Base-by-base conservation (phyloP, 2,113 vertebrate species). In the Tetraodon nigroviridis region DNA sequence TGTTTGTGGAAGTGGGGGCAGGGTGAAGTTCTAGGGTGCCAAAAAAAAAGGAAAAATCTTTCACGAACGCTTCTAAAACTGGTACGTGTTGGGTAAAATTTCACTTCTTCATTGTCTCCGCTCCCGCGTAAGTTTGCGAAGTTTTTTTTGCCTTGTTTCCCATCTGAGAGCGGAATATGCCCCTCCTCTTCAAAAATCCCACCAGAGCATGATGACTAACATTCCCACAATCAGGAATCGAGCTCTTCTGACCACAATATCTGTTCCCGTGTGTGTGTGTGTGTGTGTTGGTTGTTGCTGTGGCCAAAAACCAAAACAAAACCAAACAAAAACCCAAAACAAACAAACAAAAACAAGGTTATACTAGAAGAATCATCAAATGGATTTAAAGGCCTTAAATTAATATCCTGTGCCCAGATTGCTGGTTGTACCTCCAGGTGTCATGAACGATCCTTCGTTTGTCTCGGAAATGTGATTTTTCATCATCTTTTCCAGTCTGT, bases 121-220 rank as follows among this genome's bases (percentile, higher is more conserved):
- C 61, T 44, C 66, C 76, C 67, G 78, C 53, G 18, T 67, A 82
- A 87, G 73, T 87, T 87, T 64, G 73, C 71, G 62, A 88, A 89
- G 75, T 85, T 81, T 66, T 60, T 48, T 47, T 62, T 51, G 24
- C 46, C 17, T 51, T 13, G 61, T 84, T 84, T 82, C 80, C 67
- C 67, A 81, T 79, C 69, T 72, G 72, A 72, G 76, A 80, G 73
- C 76, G 73, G 84, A 82, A 82, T 70, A 82, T 76, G 89, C 88
- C 89, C 88, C 90, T 88, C 90, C 90, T 88, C 88, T 89, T 20
- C 67, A 82, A 84, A 87, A 81, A 86, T 70, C 82, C 78, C 88
- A 85, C 80, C 80, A 78, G 63, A 75, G 66, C 70, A 64, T 22
- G 62, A 64, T 67, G 77, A 76, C 73, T 71, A 48, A 51, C 80